A percentile compares a stretch with the other conserved stretches of the same genome.
Conservation (phyloP, 2,797 vertebrate genomes). For the Acanthornis magna region DNA sequence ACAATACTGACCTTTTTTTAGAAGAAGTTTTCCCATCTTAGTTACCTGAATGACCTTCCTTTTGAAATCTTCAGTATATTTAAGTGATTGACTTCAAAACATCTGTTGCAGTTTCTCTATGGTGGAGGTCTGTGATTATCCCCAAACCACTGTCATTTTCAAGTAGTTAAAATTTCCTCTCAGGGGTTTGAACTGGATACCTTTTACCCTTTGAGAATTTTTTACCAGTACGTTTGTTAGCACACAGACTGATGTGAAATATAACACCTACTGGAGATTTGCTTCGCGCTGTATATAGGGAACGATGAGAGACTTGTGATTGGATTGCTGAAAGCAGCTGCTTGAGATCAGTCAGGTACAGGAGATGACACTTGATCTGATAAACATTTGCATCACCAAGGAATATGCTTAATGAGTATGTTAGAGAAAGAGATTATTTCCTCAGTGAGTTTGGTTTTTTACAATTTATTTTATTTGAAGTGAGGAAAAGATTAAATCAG, state of each 20-base stretch:
- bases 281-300: fast-evolving
- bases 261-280: background rate
- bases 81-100: background rate
- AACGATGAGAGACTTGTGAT: background rate
- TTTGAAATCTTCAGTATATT: background rate
- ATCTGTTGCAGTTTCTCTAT: fast-evolving
- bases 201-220: background rate
- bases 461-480: background rate
- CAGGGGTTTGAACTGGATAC: background rate
- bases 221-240: background rate
- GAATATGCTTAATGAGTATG: background rate
- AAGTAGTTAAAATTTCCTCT: background rate
- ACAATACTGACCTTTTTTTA: background rate
- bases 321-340: background rate
- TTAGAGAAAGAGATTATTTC: background rate
- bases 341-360: background rate
- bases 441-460: background rate
- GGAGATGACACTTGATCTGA: background rate
- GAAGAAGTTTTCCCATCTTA: background rate
- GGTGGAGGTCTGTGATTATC: background rate
- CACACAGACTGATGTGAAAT: background rate
- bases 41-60: background rate
- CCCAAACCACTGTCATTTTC: background rate
- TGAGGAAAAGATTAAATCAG: background rate
- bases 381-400: background rate